Percentiles rank a stretch among this genome's conserved stretches.
These are phyloP conservation scores for Sebastes trivittatus DNA, from an alignment of 2,797 vertebrate species.

Conservation along the genomic window DNA sequence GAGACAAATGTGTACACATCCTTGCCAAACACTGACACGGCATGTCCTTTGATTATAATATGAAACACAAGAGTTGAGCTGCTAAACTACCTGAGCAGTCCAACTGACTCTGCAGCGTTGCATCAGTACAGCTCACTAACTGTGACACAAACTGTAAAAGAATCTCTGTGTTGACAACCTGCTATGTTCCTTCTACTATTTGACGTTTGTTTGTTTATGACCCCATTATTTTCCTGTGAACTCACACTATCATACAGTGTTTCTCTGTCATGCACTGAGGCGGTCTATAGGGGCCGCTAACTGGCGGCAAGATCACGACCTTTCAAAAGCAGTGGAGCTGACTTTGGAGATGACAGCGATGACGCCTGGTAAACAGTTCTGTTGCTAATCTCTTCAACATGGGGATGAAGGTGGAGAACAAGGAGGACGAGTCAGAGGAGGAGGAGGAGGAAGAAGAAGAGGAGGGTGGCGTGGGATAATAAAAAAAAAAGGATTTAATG, in stretches of 20 bases:
- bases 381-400: conserved; percentile 60
- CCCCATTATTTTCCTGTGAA: conserved; percentile 68
- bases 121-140: conserved; percentile 43
- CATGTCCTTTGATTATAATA: conserved; percentile 64
- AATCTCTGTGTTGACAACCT: conserved; percentile 42
- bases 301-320: conserved; percentile 57
- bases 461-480: conserved; percentile 27
- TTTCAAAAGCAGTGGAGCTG: conserved; percentile 52
- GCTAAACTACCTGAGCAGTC: conserved; percentile 59
- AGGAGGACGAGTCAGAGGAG: conserved; percentile 5
- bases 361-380: conserved; percentile 60
- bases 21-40: conserved; percentile 61
- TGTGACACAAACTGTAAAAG: conserved; percentile 46
- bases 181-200: conserved; percentile 42
- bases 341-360: conserved; percentile 63
- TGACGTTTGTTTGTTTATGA: conserved; percentile 66
- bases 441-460: not conserved
- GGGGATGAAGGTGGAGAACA: conserved; percentile 37
- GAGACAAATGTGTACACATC: conserved; percentile 60
- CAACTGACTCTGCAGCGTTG: conserved; percentile 34
- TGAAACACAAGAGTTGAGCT: conserved; percentile 36
- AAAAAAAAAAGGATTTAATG: conserved; percentile 23
- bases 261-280: conserved; percentile 52
- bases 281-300: conserved; percentile 66
- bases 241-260: conserved; percentile 32